A percentile compares a stretch with the other conserved stretches of the same genome.
Conservation (phyloP, 2,797 vertebrate genomes). For the Neoniphon sammara region DNA sequence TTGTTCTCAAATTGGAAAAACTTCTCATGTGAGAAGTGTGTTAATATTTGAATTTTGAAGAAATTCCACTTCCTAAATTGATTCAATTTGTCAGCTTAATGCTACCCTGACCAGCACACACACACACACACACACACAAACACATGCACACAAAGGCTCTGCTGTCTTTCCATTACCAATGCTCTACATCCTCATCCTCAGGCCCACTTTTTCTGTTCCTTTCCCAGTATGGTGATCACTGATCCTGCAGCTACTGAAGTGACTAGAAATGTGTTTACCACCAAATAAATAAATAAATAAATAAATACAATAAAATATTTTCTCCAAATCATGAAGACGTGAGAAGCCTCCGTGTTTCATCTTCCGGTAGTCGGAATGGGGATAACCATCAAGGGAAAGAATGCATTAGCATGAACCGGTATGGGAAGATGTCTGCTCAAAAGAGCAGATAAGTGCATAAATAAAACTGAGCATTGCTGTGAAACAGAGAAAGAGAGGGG, state of each 20-base stretch:
- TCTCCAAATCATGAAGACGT: constrained; percentile 41
- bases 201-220: constrained; percentile 15
- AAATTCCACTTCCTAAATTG: neutral
- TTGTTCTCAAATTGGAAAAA: constrained; percentile 33
- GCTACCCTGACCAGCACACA: neutral
- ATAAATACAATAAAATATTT: neutral
- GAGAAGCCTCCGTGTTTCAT: constrained; percentile 53
- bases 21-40: neutral
- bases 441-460: constrained; percentile 63
- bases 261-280: constrained; percentile 59
- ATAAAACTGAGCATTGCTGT: constrained; percentile 53
- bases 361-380: constrained; percentile 47
- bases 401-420: constrained; percentile 50
- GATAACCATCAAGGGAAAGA: constrained; percentile 65
- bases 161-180: neutral
- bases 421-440: constrained; percentile 65
- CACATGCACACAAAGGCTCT: neutral
- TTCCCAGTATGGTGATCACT: constrained; percentile 1
- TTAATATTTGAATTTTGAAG: neutral
- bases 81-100: constrained; percentile 25
- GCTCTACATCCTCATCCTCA: neutral
- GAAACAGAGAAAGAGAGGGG: constrained; percentile 33
- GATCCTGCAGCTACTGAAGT: constrained; percentile 38
- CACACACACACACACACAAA: neutral
- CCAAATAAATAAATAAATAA: constrained; percentile 2